phyloP scores from a whole-genome alignment of 2,113 vertebrate genomes.

The Bos taurus region DNA sequence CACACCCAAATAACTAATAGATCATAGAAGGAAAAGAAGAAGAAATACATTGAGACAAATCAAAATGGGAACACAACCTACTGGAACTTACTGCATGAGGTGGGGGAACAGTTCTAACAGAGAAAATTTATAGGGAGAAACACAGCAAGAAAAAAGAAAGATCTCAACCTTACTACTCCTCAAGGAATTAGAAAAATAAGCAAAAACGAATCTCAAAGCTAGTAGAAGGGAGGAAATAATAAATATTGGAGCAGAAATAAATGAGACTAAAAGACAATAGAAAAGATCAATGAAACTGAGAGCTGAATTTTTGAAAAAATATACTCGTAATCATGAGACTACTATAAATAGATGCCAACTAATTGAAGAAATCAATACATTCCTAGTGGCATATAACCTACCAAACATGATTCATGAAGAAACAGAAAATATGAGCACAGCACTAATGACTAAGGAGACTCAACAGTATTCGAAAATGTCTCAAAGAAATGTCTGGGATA shows the following conservation, averaged over 20 bases:
- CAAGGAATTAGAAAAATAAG: neutral
- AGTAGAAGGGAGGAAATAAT: neutral
- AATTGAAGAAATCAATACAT: neutral
- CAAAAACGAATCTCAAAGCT: neutral
- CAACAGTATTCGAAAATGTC: neutral
- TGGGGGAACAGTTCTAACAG: neutral
- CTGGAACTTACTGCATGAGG: neutral
- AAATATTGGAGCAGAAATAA: neutral
- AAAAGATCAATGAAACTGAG: neutral
- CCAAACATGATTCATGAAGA: neutral
- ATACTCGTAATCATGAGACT: neutral
- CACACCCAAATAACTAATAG: neutral
- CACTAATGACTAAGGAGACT: neutral
- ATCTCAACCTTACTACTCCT: neutral
- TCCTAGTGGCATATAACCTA: neutral
- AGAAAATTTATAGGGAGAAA: neutral
- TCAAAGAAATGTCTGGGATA: neutral
- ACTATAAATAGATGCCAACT: neutral
- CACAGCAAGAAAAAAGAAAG: neutral
- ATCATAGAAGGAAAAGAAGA: neutral
- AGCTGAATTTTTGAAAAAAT: neutral
- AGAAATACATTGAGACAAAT: neutral
- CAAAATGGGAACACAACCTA: neutral
- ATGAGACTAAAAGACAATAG: neutral
- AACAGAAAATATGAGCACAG: neutral